Evolutionary conservation across 2,888 invertebrate species (phyloP).

Genomic region (Mesodorylaimus sp.): DNA sequence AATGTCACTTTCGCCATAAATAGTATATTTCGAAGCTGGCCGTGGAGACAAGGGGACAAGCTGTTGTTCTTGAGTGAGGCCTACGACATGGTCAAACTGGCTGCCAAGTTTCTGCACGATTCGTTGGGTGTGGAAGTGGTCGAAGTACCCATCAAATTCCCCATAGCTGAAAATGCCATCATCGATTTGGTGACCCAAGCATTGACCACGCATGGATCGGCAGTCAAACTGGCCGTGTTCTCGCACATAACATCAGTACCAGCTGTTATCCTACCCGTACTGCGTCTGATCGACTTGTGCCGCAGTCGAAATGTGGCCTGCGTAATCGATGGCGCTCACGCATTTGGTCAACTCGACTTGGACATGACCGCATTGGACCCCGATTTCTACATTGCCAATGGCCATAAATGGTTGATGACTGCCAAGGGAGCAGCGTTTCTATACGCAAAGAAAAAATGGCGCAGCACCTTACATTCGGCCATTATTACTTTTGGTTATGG

Average conservation of each 20-base stretch:
- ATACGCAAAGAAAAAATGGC: not conserved
- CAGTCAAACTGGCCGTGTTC: slow-evolving; percentile 1
- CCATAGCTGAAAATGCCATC: not conserved
- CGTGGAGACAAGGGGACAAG: not conserved
- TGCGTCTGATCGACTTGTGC: not conserved
- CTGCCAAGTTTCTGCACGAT: not conserved
- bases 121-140: not conserved
- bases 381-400: slow-evolving; percentile 1
- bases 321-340: slow-evolving; percentile 4
- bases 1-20: too few species aligned
- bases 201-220: not conserved
- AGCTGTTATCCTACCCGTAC: not conserved
- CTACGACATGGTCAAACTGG: not conserved
- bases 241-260: slow-evolving; percentile 7
- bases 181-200: not conserved
- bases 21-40: too few species aligned
- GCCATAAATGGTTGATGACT: not conserved
- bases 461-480: not conserved
- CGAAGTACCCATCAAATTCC: not conserved
- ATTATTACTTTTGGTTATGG: not conserved
- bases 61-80: not conserved
- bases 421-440: not conserved
- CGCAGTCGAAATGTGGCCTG: not conserved
- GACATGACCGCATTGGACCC: not conserved
- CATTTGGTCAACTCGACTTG: not conserved